phyloP scores from a whole-genome alignment of 2,797 vertebrate genomes.

The Gorsachius magnificus region DNA sequence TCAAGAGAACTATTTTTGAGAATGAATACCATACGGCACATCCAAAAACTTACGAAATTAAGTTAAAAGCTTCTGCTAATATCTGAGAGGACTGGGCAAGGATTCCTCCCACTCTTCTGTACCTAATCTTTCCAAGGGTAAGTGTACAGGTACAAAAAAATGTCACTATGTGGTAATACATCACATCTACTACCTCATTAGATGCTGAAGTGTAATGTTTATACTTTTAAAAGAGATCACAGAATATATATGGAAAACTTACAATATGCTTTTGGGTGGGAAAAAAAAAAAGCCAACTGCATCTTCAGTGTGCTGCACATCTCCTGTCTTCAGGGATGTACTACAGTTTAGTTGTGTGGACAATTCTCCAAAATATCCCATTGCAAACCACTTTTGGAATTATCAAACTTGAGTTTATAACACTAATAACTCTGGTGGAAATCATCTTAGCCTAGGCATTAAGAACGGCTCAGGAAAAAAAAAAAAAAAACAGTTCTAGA shows the following conservation, averaged over 20 bases:
- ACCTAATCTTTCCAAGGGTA: neutral
- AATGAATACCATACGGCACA: neutral
- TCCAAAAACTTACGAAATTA: neutral
- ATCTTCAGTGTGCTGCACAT: neutral
- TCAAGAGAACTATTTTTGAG: neutral
- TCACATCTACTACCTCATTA: neutral
- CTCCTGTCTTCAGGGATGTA: neutral
- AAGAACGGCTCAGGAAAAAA: neutral
- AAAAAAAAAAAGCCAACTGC: neutral
- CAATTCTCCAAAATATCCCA: neutral
- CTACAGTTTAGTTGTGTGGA: neutral
- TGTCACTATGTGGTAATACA: fast-evolving
- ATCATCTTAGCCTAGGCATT: neutral
- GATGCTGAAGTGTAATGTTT: neutral
- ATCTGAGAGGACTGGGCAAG: neutral
- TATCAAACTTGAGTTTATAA: neutral
- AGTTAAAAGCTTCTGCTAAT: neutral
- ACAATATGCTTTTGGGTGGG: neutral
- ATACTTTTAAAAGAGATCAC: neutral
- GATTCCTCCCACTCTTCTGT: neutral
- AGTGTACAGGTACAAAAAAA: neutral
- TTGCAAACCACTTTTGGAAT: neutral
- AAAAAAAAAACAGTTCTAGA: neutral
- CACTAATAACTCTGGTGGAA: neutral
- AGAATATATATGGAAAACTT: neutral